Evolutionary conservation across 2,888 invertebrate species (phyloP).

Genomic region (Panzeria rudis): DNA sequence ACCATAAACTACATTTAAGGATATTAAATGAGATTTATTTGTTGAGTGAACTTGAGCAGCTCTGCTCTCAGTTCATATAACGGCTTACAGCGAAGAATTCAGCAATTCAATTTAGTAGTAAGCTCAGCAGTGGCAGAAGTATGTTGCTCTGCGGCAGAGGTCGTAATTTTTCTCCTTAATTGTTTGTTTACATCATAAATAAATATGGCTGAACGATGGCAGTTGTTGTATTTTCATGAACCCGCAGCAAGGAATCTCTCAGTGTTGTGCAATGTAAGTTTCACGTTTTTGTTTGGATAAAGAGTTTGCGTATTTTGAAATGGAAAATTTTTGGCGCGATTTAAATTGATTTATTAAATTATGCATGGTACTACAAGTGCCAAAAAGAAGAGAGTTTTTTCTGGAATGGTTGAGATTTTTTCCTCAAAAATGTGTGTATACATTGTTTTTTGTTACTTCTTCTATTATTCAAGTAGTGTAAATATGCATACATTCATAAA

Average conservation of each 20-base stretch:
- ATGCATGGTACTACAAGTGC: constrained; percentile 26
- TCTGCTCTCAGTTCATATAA: constrained; percentile 14
- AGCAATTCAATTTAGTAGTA: constrained; percentile 43
- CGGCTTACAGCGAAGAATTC: constrained; percentile 36
- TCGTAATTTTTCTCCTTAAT: constrained; percentile 81
- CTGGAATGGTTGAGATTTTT: constrained; percentile 23
- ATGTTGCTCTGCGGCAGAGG: constrained; percentile 75
- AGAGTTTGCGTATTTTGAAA: constrained; percentile 74
- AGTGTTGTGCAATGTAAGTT: constrained; percentile 16
- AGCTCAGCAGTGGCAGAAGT: constrained; percentile 64
- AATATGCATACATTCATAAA: too few species aligned
- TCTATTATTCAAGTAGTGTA: too few species aligned
- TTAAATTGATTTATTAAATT: constrained; percentile 63
- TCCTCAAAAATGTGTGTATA: not conserved
- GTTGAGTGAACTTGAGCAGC: constrained; percentile 67
- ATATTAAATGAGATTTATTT: constrained; percentile 71
- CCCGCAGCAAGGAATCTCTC: constrained; percentile 11
- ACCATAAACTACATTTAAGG: constrained; percentile 73
- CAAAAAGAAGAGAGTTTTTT: constrained; percentile 36
- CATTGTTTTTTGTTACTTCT: not conserved
- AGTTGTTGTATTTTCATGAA: constrained; percentile 24
- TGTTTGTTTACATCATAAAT: constrained; percentile 83
- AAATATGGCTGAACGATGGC: constrained; percentile 79
- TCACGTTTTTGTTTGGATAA: constrained; percentile 31
- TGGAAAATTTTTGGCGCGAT: constrained; percentile 76